Evolutionary conservation across 1,140 invertebrate species (phyloP).

Genomic region (Calycopis cecrops): DNA sequence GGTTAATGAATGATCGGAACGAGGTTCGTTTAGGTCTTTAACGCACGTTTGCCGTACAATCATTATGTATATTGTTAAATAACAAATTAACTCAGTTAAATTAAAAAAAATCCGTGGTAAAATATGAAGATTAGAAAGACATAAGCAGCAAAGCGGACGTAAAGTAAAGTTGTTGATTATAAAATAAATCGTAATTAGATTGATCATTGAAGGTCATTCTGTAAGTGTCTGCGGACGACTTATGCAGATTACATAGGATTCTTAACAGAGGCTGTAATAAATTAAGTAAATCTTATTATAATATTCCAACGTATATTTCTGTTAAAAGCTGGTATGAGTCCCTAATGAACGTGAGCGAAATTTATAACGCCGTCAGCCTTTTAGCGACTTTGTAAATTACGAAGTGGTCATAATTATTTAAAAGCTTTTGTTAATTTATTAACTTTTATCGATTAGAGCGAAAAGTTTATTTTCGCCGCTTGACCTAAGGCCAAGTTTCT

Average conservation of each 20-base stretch:
- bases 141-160: too few relatives aligned
- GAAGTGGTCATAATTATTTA: slow-evolving; percentile 6
- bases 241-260: slow-evolving; percentile 13
- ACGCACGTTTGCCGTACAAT: too few relatives aligned
- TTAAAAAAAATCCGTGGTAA: too few relatives aligned
- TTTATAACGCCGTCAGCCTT: slow-evolving; percentile 63
- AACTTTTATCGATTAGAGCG: too few relatives aligned
- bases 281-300: slow-evolving; percentile 70
- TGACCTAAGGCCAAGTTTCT: too few relatives aligned
- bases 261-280: slow-evolving; percentile 44
- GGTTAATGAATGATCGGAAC: too few relatives aligned
- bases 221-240: slow-evolving; percentile 3
- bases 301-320: slow-evolving; percentile 66
- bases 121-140: too few relatives aligned
- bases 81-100: too few relatives aligned
- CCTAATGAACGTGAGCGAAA: slow-evolving; percentile 67
- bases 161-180: too few relatives aligned
- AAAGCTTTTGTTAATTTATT: not conserved
- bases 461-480: too few relatives aligned
- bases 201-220: not conserved
- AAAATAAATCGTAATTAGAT: slow-evolving; percentile 1
- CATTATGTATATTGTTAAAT: too few relatives aligned
- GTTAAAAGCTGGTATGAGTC: slow-evolving; percentile 49
- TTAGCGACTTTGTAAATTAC: slow-evolving; percentile 20
- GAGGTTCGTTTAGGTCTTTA: too few relatives aligned